Base-by-base conservation (phyloP, 2,888 invertebrate species). In the Andrena fulva region DNA sequence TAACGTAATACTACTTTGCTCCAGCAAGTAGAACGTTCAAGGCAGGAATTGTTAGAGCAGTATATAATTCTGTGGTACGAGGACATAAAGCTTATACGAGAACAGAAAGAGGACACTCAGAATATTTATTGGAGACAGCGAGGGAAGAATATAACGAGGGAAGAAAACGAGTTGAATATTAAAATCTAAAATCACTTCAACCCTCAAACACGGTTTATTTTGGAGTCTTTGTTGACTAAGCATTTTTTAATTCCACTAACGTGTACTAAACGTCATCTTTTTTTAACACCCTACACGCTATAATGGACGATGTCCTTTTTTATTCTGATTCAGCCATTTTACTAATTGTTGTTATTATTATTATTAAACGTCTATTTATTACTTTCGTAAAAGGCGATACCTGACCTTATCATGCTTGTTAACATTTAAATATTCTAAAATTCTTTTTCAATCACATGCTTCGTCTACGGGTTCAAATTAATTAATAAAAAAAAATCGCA, bases 1-100 rank as follows among this genome's bases (percentile, higher is more conserved):
- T n/a, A 20, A 62, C 33, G 62, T 20, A 29, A 62, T 33, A 35
- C 8, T 35, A 20, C 33, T 20, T 20, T 10, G 8, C n/a, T 33
- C 35, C 20, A 33, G 33, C 20, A 29, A 35, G 62, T 62, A 8
- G 33, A 20, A 35, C 33, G 33, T 62, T 16, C 62, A 3, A 62
- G 62, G 33, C 35, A 33, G 24, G n/a, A 62, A 62, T 62, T 62
- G 16, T 62, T 62, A 8, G 33, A 20, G 33, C n/a, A 35, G 62
- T 35, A 62, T 29, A 33, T 20, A 35, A 5, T 33, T 35, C 20
- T 10, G 8, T 35, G 56, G 12, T 35, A 16, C 33, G 29, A 62
- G 33, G 62, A 62, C 20, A 20, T 35, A 16, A 62, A 35, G 62
- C 33, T 33, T 31, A 29, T 7, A 4, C 33, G 62, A 10, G 20